Conservation (phyloP, 2,888 invertebrate genomes). For the Eupithecia insigniata region DNA sequence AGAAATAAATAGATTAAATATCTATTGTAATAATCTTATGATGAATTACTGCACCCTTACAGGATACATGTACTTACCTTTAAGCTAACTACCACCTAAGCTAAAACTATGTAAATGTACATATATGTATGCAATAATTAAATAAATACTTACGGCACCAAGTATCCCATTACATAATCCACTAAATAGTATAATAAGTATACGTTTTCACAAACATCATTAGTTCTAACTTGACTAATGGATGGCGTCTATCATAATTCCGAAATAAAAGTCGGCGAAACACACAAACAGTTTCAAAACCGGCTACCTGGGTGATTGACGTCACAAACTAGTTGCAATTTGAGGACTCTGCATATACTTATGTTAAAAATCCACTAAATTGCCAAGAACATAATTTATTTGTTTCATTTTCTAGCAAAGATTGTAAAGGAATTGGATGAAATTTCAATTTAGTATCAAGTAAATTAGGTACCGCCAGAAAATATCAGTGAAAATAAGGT, state of each 20-base stretch:
- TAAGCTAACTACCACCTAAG: too few relatives aligned
- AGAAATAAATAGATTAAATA: too few relatives aligned
- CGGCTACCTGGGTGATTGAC: conserved; percentile 54
- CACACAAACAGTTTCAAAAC: conserved; percentile 45
- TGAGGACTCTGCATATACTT: conserved; percentile 44
- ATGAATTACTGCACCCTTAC: too few relatives aligned
- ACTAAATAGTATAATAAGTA: background rate
- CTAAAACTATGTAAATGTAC: too few relatives aligned
- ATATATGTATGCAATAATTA: too few relatives aligned
- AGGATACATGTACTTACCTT: too few relatives aligned
- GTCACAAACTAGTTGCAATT: conserved; percentile 53
- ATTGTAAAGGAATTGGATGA: background rate
- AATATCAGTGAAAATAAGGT: too few relatives aligned
- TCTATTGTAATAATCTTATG: too few relatives aligned
- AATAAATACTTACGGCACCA: background rate
- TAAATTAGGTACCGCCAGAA: too few relatives aligned
- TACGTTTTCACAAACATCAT: background rate
- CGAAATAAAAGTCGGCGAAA: conserved; percentile 26
- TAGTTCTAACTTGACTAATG: conserved; percentile 18
- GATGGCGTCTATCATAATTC: conserved; percentile 9
- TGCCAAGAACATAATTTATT: background rate
- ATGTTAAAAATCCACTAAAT: conserved; percentile 9
- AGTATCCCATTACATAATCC: background rate
- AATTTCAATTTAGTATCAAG: background rate
- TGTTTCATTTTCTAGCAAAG: background rate